Evolutionary conservation across 2,113 vertebrate genomes (phyloP).

Genomic region (Maccullochella peelii): DNA sequence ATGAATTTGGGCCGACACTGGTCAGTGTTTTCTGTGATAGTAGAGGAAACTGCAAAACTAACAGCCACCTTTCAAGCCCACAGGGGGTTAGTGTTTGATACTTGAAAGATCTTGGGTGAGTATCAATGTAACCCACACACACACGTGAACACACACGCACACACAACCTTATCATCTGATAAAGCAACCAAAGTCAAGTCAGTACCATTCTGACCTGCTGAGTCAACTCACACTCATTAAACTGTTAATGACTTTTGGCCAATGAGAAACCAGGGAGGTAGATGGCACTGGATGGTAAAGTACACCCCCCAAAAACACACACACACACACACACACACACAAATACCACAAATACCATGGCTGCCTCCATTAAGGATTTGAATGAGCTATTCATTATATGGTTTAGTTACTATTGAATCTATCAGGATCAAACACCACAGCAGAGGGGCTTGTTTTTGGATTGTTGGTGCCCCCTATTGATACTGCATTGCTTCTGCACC

Average conservation of each 20-base stretch:
- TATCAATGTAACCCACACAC: constrained; percentile 13
- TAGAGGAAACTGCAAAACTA: not conserved
- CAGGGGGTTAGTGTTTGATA: not conserved
- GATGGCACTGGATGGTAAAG: constrained; percentile 44
- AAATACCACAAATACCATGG: not conserved
- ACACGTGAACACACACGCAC: not conserved
- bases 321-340: not conserved
- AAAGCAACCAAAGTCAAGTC: constrained; percentile 5
- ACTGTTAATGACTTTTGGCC: constrained; percentile 54
- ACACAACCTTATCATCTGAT: constrained; percentile 38
- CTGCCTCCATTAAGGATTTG: not conserved
- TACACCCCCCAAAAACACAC: not conserved
- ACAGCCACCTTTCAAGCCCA: not conserved
- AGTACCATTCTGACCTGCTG: constrained; percentile 64
- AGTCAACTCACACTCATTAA: constrained; percentile 63
- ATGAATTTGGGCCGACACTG: not conserved
- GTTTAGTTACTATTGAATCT: not conserved
- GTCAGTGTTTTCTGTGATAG: not conserved
- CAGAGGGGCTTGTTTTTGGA: not conserved
- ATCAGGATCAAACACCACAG: not conserved
- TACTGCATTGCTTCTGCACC: not conserved
- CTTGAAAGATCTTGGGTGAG: constrained; percentile 8
- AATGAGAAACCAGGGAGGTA: constrained; percentile 38
- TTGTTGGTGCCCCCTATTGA: constrained; percentile 55
- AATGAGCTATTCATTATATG: not conserved